phyloP scores from a whole-genome alignment of 2,888 invertebrate species.

The Copidosoma aretas region DNA sequence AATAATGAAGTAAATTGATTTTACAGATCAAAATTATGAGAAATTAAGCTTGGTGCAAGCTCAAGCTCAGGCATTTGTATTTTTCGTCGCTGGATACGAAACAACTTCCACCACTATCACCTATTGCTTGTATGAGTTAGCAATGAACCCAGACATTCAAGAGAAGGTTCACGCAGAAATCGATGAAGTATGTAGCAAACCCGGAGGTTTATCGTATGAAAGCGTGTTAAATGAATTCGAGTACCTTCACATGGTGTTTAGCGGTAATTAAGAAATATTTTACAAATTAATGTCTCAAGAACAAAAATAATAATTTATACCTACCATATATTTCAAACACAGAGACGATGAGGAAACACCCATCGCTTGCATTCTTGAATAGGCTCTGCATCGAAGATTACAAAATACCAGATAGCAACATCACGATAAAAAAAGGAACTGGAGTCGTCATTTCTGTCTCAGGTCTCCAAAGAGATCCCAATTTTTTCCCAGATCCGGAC shows the following conservation, averaged over 20 bases:
- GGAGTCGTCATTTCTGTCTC: constrained; percentile 55
- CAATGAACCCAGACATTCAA: constrained; percentile 60
- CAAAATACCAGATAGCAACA: constrained; percentile 38
- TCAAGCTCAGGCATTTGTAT: constrained; percentile 42
- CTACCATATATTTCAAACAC: background rate
- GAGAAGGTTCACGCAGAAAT: constrained; percentile 61
- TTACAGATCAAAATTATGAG: background rate
- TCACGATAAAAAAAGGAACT: constrained; percentile 42
- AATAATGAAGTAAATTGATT: constrained; percentile 9
- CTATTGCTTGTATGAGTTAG: constrained; percentile 63
- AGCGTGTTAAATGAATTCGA: constrained; percentile 59
- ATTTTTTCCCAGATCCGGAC: constrained; percentile 49
- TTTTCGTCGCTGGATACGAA: constrained; percentile 65
- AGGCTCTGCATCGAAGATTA: constrained; percentile 51
- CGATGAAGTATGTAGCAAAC: constrained; percentile 50
- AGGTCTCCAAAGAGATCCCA: constrained; percentile 61
- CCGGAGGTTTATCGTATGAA: constrained; percentile 56
- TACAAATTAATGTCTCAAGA: background rate
- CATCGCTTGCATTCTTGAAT: constrained; percentile 51
- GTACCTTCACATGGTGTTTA: constrained; percentile 62
- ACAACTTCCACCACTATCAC: constrained; percentile 64
- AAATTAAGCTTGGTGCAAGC: constrained; percentile 38
- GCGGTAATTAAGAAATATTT: constrained; percentile 49
- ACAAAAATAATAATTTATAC: background rate
- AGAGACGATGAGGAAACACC: constrained; percentile 56